Conservation (phyloP, 2,113 vertebrate genomes). For the Psilopsiagon aymara region DNA sequence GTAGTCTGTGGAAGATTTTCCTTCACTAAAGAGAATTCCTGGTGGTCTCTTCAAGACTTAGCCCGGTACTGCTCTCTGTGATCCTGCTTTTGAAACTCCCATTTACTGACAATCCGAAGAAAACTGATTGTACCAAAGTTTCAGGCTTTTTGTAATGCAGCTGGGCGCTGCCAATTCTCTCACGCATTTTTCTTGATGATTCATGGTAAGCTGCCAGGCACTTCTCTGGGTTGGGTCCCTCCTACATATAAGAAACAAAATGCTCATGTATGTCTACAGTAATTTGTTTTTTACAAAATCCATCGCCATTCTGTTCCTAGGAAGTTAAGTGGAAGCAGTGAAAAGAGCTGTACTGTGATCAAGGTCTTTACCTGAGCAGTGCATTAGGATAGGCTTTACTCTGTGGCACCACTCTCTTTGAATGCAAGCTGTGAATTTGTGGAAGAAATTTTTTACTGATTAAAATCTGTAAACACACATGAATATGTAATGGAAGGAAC, state of each 20-base stretch:
- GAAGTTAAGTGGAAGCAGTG: neutral
- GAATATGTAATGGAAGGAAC: neutral
- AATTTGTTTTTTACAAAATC: neutral
- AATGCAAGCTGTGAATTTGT: neutral
- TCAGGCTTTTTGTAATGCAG: neutral
- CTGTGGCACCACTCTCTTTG: neutral
- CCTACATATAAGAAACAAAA: neutral
- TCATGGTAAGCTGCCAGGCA: neutral
- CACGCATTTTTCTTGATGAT: neutral
- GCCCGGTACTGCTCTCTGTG: neutral
- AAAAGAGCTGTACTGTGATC: neutral
- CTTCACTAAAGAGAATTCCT: neutral
- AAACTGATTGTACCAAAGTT: neutral
- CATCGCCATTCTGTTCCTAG: neutral
- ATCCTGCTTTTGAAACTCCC: neutral
- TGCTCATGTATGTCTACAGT: neutral
- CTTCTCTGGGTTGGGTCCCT: neutral
- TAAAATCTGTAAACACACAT: neutral
- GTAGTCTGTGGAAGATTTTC: neutral
- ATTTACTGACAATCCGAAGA: neutral
- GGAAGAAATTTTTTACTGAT: neutral
- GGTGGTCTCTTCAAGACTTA: neutral
- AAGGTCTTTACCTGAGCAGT: neutral
- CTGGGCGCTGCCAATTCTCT: neutral
- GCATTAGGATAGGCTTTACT: neutral